These are phyloP conservation scores for Micromussa lordhowensis DNA, from an alignment of 92 coral and sea anemone species.

Conservation along the genomic window DNA sequence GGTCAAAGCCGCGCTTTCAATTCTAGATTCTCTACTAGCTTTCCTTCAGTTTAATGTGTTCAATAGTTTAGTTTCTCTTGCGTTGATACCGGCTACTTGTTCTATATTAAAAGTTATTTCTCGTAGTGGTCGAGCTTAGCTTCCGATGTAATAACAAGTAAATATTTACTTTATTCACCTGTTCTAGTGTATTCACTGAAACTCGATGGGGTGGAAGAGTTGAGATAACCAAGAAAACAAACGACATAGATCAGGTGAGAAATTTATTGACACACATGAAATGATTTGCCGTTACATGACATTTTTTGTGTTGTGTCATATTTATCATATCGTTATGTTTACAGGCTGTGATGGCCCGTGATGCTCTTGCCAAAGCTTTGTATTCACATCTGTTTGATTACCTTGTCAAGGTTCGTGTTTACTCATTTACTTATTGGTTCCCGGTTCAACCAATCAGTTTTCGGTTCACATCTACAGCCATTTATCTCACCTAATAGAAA, in stretches of 20 bases:
- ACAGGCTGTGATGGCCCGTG: conserved; percentile 76
- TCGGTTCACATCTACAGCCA: not conserved
- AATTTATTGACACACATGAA: not conserved
- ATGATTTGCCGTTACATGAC: not conserved
- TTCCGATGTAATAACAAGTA: not conserved
- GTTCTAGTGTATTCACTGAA: conserved; percentile 69
- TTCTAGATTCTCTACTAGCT: no score
- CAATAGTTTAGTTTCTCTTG: no score
- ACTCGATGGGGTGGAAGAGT: conserved; percentile 91
- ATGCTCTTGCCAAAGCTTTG: conserved; percentile 80
- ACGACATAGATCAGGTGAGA: conserved; percentile 75
- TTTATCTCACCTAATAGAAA: no score
- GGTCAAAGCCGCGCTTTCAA: no score
- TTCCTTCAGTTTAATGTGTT: no score
- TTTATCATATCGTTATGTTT: not conserved
- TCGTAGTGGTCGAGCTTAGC: no score
- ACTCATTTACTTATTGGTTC: no score
- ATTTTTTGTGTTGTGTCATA: not conserved
- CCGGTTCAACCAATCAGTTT: not conserved
- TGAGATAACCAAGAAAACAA: conserved; percentile 85
- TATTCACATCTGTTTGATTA: conserved; percentile 83
- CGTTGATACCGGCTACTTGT: no score
- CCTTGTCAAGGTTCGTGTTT: conserved; percentile 72
- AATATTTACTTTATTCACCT: not conserved
- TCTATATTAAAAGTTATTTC: no score